phyloP scores from a whole-genome alignment of 2,113 vertebrate genomes.

The Azemiops feae region DNA sequence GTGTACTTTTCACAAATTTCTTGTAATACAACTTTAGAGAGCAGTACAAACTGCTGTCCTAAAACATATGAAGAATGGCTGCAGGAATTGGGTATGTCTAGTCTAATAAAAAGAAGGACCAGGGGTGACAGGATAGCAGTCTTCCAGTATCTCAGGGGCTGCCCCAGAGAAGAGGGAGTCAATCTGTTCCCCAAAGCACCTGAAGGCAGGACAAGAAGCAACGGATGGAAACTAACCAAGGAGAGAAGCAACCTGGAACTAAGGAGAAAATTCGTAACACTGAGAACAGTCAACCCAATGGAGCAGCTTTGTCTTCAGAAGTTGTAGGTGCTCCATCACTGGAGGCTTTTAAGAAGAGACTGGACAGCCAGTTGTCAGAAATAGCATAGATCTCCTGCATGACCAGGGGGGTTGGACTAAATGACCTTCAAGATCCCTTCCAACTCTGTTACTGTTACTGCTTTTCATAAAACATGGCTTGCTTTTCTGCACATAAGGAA shows the following conservation, averaged over 20 bases:
- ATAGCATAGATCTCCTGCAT: background rate
- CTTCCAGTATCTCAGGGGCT: too few relatives aligned
- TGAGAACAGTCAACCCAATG: background rate
- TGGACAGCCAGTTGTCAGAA: background rate
- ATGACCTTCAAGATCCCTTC: background rate
- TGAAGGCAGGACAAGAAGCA: too few relatives aligned
- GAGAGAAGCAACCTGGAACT: background rate
- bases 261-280: background rate
- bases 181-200: too few relatives aligned
- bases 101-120: too few relatives aligned
- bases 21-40: background rate
- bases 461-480: background rate
- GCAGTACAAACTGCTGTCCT: background rate
- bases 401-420: background rate
- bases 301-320: background rate
- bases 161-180: too few relatives aligned
- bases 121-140: too few relatives aligned
- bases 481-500: background rate
- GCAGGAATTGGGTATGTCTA: background rate
- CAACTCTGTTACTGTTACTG: background rate
- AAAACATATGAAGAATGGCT: background rate
- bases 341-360: background rate
- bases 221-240: too few relatives aligned
- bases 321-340: background rate
- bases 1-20: background rate